Evolutionary conservation across 2,888 invertebrate genomes (phyloP).

Genomic region (Atrina japonica): DNA sequence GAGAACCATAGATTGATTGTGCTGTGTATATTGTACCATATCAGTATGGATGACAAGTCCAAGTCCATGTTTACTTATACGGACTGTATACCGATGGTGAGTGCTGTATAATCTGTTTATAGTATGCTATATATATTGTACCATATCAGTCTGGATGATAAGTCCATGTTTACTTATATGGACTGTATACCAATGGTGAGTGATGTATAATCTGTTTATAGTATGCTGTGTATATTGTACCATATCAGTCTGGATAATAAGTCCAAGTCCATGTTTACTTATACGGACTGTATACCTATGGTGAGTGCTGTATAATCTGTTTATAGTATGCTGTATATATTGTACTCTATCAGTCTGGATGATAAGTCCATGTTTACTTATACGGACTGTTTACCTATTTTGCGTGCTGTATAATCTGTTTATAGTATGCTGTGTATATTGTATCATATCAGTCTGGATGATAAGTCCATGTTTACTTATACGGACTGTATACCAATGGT

Average conservation of each 20-base stretch:
- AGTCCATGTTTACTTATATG: conserved; percentile 93
- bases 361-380: conserved; percentile 94
- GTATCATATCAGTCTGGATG: conserved; percentile 97
- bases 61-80: conserved; percentile 96
- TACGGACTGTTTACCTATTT: conserved; percentile 91
- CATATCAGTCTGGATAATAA: conserved; percentile 97
- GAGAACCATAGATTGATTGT: conserved; percentile 80
- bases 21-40: conserved; percentile 88
- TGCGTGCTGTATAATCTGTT: conserved; percentile 58
- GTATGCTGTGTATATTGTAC: conserved; percentile 85
- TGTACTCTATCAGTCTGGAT: too few species aligned
- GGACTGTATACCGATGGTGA: conserved; percentile 90
- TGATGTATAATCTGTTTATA: conserved; percentile 18
- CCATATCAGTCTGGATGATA: conserved; percentile 94
- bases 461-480: conserved; percentile 95
- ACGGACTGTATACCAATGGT: conserved; percentile 93
- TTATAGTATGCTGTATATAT: too few species aligned
- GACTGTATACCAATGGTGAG: conserved; percentile 89
- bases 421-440: conserved; percentile 83
- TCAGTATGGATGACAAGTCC: conserved; percentile 96
- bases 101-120: conserved; percentile 46
- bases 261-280: conserved; percentile 95
- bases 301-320: conserved; percentile 73
- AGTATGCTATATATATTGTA: too few species aligned
- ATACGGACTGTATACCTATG: conserved; percentile 93